A percentile compares a stretch with the other conserved stretches of the same genome.
phyloP scores from a whole-genome alignment of 2,888 invertebrate genomes.

The Drosophila leonis region DNA sequence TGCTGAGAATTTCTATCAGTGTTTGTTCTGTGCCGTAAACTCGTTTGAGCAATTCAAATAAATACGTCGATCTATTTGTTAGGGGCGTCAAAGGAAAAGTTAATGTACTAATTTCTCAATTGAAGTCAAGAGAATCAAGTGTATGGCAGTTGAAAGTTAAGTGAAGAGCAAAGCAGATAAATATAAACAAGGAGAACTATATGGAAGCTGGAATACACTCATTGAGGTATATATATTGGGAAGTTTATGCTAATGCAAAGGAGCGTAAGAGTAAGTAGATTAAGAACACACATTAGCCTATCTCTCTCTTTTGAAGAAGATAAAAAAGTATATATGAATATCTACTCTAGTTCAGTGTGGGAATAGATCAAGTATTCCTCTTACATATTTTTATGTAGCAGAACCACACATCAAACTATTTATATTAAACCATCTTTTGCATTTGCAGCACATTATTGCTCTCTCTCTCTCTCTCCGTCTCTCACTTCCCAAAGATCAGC shows the following conservation, averaged over 20 bases:
- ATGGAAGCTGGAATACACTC: background rate
- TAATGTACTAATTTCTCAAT: slow-evolving; percentile 84
- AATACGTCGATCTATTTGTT: slow-evolving; percentile 73
- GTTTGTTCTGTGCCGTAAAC: slow-evolving; percentile 50
- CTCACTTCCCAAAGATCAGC: slow-evolving; percentile 22
- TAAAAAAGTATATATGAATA: background rate
- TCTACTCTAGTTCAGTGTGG: background rate
- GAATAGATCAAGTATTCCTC: background rate
- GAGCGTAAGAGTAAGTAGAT: no score
- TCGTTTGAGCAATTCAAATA: slow-evolving; percentile 75
- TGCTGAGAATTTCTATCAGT: slow-evolving; percentile 5
- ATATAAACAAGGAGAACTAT: background rate
- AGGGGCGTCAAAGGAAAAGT: slow-evolving; percentile 74
- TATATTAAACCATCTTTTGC: background rate
- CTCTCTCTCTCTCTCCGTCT: slow-evolving; percentile 4
- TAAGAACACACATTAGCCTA: background rate
- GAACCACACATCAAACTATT: background rate
- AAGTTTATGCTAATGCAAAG: background rate
- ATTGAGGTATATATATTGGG: background rate
- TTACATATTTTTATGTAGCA: background rate
- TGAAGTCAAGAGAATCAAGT: slow-evolving; percentile 68
- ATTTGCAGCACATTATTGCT: background rate
- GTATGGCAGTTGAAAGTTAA: slow-evolving; percentile 17
- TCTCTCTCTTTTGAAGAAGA: background rate
- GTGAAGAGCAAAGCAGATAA: background rate